These are phyloP conservation scores for Rhineura floridana DNA, from an alignment of 2,113 vertebrate species.

Conservation along the genomic window DNA sequence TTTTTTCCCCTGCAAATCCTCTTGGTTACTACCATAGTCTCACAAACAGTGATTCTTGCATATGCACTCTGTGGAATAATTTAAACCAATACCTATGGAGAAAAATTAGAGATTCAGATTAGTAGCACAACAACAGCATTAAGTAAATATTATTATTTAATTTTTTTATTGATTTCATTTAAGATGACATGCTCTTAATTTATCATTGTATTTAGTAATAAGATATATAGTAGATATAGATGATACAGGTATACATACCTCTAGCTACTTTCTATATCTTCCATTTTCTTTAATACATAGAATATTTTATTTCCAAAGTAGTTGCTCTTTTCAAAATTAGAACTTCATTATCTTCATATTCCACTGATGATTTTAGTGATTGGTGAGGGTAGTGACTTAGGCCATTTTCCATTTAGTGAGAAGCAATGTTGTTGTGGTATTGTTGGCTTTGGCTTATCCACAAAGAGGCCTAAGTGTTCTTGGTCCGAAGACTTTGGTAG, in stretches of 20 bases:
- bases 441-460: neutral
- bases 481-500: neutral
- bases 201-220: neutral
- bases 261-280: neutral
- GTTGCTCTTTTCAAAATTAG: neutral
- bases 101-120: neutral
- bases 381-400: neutral
- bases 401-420: neutral
- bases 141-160: neutral
- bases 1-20: neutral
- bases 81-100: neutral
- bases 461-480: neutral
- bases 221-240: neutral
- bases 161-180: neutral
- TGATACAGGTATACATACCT: neutral
- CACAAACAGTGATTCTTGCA: neutral
- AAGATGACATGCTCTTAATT: neutral
- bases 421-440: neutral
- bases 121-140: neutral
- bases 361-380: neutral
- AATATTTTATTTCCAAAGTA: slow-evolving; percentile 5
- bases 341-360: neutral
- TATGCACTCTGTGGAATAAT: neutral
- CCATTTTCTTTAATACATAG: neutral
- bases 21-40: neutral